Evolutionary conservation across 2,113 vertebrate genomes (phyloP), one percentile per base, ranked within the genome.

Genomic region (Lichenostomus cassidix): DNA sequence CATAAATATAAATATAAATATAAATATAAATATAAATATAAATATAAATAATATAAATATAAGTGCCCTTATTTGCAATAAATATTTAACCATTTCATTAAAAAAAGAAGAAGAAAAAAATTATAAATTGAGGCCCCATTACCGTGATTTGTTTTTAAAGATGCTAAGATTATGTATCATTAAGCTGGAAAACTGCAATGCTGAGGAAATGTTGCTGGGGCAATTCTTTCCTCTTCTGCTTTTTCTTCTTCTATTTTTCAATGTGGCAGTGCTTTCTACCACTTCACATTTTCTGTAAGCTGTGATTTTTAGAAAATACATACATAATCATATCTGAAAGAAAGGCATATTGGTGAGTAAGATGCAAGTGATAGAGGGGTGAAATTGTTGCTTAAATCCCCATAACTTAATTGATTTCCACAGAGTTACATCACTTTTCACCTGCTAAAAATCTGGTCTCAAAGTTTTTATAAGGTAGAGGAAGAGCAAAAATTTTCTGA

Each of bases 11-110:
- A 63, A 53, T 55, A 47, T n/a, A 39, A 39, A 39, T 39, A 37
- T 37, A 37, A 37, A 37, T 9, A 37, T 37, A 37, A 37, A 37
- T 9, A 37, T 37, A 37, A 37, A 37, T 37, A 37, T 37, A 37
- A 37, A 37, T 37, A 37, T 37, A 37, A 37, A 37, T 37, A 37
- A 37, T 37, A 37, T 37, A 37, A 37, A 37, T 37, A 37, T 47
- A 41, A 55, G 12, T 52, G 37, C 28, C 16, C 11, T 82, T 77
- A 60, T 91, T 90, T 85, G 56, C 31, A 94, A 95, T 78, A 94
- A 96, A 68, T 87, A 84, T 69, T 91, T 89, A 89, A 94, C 44
- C 18, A 70, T 80, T 82, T 41, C 73, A 42, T 89, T 91, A 10
- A 16, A 60, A 75, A 52, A 52, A 50, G 23, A 24, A 7, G 6